phyloP scores from a whole-genome alignment of 1,140 invertebrate genomes.

The Melitaea cinxia region DNA sequence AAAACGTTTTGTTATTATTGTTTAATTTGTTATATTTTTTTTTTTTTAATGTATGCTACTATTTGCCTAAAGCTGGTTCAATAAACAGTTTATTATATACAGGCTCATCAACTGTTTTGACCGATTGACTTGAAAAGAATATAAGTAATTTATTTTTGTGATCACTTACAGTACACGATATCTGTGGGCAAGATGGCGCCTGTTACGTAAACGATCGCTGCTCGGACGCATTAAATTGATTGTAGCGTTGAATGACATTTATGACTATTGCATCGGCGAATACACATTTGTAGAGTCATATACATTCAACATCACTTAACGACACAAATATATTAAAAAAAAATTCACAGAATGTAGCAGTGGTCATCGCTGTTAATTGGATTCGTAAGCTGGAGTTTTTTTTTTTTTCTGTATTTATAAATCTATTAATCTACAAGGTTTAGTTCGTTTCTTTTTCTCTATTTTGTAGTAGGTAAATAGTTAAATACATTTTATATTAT shows the following conservation, averaged over 20 bases:
- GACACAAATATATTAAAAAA: not conserved
- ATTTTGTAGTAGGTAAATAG: too few species aligned
- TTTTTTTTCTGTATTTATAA: not conserved
- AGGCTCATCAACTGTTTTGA: constrained; percentile 10
- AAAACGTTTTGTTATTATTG: too few species aligned
- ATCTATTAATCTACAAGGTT: not conserved
- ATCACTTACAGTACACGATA: constrained; percentile 25
- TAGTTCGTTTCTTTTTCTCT: too few species aligned
- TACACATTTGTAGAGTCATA: constrained; percentile 20
- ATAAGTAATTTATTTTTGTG: constrained; percentile 23
- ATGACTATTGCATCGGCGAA: constrained; percentile 52
- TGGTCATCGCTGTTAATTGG: not conserved
- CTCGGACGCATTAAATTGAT: constrained; percentile 60
- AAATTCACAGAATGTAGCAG: not conserved
- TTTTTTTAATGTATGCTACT: too few species aligned
- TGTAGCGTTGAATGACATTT: constrained; percentile 62
- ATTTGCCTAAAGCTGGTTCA: not conserved
- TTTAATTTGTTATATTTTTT: too few species aligned
- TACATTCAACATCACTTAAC: constrained; percentile 1
- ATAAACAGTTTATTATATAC: not conserved
- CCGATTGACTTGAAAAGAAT: constrained; percentile 14
- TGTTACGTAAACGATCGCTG: constrained; percentile 50
- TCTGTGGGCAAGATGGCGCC: constrained; percentile 52
- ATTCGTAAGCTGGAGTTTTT: not conserved
- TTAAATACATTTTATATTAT: not conserved